Conservation (phyloP, 2,888 invertebrate genomes). For the Blomia tropicalis region DNA sequence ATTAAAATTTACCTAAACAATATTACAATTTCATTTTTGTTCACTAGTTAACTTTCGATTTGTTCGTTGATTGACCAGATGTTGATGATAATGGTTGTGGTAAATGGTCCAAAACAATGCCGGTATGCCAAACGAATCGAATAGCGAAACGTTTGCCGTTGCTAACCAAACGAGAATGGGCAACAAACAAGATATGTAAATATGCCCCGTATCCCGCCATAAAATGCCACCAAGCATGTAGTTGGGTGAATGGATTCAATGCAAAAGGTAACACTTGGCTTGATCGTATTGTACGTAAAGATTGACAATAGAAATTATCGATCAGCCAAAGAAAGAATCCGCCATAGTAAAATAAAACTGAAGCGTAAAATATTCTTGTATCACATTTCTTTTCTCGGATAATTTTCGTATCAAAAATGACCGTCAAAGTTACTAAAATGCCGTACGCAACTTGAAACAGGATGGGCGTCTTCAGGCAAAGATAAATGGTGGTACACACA, state of each 20-base stretch:
- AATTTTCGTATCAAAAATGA: conserved; percentile 28
- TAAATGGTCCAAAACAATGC: neutral
- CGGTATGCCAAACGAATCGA: neutral
- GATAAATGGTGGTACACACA: conserved; percentile 26
- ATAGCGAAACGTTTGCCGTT: neutral
- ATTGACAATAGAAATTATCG: conserved; percentile 37
- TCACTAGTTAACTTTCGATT: too few species aligned
- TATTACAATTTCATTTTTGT: too few species aligned
- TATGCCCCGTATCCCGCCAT: conserved; percentile 39
- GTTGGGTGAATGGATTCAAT: conserved; percentile 35
- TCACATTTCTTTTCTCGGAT: conserved; percentile 27
- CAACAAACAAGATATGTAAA: conserved; percentile 34
- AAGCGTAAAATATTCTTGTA: conserved; percentile 30
- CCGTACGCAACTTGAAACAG: conserved; percentile 36
- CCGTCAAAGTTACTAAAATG: conserved; percentile 32
- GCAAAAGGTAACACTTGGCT: conserved; percentile 28
- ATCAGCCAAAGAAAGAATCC: conserved; percentile 40
- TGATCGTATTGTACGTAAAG: conserved; percentile 33
- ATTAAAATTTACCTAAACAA: too few species aligned
- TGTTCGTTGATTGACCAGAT: too few species aligned
- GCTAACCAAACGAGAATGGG: conserved; percentile 10
- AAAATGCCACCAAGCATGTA: conserved; percentile 41
- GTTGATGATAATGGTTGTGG: too few species aligned
- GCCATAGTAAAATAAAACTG: conserved; percentile 28
- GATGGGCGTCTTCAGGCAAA: conserved; percentile 31